Evolutionary conservation across 1,140 invertebrate species (phyloP).

Genomic region (Euglossa dilemma): DNA sequence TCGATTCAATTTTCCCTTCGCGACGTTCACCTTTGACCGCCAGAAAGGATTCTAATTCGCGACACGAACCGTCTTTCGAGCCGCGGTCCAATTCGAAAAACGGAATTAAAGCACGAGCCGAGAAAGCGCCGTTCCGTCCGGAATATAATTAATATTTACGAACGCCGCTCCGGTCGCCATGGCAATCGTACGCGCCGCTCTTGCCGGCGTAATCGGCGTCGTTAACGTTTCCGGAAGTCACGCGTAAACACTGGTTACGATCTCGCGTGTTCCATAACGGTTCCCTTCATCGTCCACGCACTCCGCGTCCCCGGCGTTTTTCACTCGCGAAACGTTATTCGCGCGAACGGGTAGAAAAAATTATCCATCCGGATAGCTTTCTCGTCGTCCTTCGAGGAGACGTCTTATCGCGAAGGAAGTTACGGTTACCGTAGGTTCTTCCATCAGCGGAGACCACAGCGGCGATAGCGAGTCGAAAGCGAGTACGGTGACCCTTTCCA

Average conservation of each 20-base stretch:
- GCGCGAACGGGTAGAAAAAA: neutral
- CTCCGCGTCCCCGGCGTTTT: too few relatives aligned
- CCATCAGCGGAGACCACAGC: neutral
- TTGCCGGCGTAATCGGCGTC: slow-evolving; percentile 2
- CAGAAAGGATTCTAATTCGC: neutral
- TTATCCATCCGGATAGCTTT: neutral
- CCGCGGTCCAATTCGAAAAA: neutral
- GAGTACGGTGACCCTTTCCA: slow-evolving; percentile 33
- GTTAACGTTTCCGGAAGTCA: slow-evolving; percentile 16
- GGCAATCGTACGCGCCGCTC: neutral
- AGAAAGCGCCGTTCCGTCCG: neutral
- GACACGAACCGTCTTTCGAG: too few relatives aligned
- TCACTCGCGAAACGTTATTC: neutral
- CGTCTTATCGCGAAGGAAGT: slow-evolving; percentile 11
- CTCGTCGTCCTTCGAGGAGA: neutral
- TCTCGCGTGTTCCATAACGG: slow-evolving; percentile 3
- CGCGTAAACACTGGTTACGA: neutral
- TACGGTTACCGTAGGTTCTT: neutral
- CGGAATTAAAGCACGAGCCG: neutral
- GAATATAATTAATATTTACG: neutral
- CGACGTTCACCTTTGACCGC: neutral
- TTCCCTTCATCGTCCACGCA: neutral
- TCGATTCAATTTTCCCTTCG: neutral
- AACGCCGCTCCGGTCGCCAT: neutral
- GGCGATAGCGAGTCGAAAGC: neutral